phyloP scores from a whole-genome alignment of 2,888 invertebrate species.

The Ichneumoninae sp. region DNA sequence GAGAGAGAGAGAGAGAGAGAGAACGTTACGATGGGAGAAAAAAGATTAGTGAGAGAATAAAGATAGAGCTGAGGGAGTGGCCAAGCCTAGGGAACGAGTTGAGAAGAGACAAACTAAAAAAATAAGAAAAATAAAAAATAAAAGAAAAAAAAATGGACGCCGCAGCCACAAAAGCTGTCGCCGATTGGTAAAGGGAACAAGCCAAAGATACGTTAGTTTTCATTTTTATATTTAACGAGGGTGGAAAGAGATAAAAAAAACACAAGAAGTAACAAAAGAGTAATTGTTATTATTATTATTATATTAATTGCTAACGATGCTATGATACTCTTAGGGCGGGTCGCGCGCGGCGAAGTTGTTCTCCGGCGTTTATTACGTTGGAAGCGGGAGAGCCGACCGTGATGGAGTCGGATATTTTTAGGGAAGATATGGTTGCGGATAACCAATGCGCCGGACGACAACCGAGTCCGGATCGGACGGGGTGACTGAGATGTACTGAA shows the following conservation, averaged over 20 bases:
- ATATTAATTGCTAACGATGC: slow-evolving; percentile 73
- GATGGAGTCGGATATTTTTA: slow-evolving; percentile 3
- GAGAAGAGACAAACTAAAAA: slow-evolving; percentile 76
- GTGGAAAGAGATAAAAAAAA: slow-evolving; percentile 57
- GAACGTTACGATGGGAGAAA: neutral
- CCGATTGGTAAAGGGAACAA: slow-evolving; percentile 93
- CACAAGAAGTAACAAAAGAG: slow-evolving; percentile 63
- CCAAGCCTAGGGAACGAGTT: slow-evolving; percentile 75
- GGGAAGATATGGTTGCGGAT: neutral
- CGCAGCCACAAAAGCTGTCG: slow-evolving; percentile 79
- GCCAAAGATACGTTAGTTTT: slow-evolving; percentile 92
- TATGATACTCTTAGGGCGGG: slow-evolving; percentile 74
- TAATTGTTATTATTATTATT: slow-evolving; percentile 78
- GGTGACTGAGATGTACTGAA: slow-evolving; percentile 60
- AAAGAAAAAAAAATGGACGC: slow-evolving; percentile 78
- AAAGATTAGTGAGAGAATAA: slow-evolving; percentile 48
- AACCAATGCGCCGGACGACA: neutral
- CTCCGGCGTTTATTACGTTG: slow-evolving; percentile 39
- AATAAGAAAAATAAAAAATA: slow-evolving; percentile 69
- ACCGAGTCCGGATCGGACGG: slow-evolving; percentile 68
- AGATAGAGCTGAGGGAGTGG: slow-evolving; percentile 31
- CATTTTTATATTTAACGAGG: slow-evolving; percentile 85
- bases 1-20: neutral
- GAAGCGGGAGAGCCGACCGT: slow-evolving; percentile 44
- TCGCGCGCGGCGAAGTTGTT: slow-evolving; percentile 65